Evolutionary conservation across 1,140 invertebrate species (phyloP).

Genomic region (Ectropis grisescens): DNA sequence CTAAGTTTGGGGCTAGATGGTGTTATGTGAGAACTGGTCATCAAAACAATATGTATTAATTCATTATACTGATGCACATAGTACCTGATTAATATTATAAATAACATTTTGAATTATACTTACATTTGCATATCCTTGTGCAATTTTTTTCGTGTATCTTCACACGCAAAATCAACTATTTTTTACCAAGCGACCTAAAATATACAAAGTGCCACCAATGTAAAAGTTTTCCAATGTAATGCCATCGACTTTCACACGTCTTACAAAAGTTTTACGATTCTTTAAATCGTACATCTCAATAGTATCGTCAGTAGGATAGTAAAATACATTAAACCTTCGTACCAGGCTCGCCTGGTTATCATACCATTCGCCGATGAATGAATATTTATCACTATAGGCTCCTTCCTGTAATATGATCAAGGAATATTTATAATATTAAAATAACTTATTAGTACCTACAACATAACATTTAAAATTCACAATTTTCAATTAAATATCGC

Average conservation of each 20-base stretch:
- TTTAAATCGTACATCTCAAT: slow-evolving; percentile 88
- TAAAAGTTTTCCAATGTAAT: slow-evolving; percentile 79
- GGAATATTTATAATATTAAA: too few relatives aligned
- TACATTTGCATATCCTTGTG: slow-evolving; percentile 74
- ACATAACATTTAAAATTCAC: too few relatives aligned
- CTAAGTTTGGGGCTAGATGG: too few relatives aligned
- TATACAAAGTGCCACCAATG: slow-evolving; percentile 81
- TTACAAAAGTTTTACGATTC: slow-evolving; percentile 81
- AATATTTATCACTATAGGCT: slow-evolving; percentile 52
- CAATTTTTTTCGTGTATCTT: slow-evolving; percentile 72
- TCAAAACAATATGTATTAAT: too few relatives aligned
- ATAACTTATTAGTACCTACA: too few relatives aligned
- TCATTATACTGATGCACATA: too few relatives aligned
- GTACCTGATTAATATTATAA: too few relatives aligned
- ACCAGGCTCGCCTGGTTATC: slow-evolving; percentile 80
- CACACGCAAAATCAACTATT: slow-evolving; percentile 84
- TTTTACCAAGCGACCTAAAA: slow-evolving; percentile 84
- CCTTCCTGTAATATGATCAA: slow-evolving; percentile 52
- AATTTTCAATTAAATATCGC: too few relatives aligned
- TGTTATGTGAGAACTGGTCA: too few relatives aligned
- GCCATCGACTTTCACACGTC: slow-evolving; percentile 78
- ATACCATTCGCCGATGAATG: slow-evolving; percentile 87
- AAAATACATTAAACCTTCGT: slow-evolving; percentile 82
- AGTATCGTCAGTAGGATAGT: slow-evolving; percentile 79
- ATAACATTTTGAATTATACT: too few relatives aligned